Evolutionary conservation across 2,113 vertebrate species (phyloP).

Genomic region (Prietella phreatophila): DNA sequence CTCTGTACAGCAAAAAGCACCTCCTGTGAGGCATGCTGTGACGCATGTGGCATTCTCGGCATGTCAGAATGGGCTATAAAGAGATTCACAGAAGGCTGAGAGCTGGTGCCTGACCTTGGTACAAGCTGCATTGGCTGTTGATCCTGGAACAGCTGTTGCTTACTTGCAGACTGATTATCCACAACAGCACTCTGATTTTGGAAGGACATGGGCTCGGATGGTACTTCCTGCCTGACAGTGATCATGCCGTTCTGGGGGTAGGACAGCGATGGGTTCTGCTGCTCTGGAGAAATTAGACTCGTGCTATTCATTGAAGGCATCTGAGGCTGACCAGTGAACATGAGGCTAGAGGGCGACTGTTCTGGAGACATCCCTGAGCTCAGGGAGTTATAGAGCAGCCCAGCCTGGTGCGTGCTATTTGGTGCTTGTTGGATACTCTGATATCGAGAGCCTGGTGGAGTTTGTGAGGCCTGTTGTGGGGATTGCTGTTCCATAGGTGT

Average conservation of each 20-base stretch:
- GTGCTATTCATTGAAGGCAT: conserved; percentile 75
- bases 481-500: conserved; percentile 83
- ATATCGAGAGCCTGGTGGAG: conserved; percentile 80
- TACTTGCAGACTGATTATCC: conserved; percentile 77
- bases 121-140: conserved; percentile 92
- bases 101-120: conserved; percentile 73
- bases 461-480: conserved; percentile 77
- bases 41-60: conserved; percentile 71
- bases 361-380: conserved; percentile 71
- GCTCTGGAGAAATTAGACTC: conserved; percentile 74
- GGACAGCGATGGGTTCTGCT: conserved; percentile 82
- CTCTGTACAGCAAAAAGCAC: conserved; percentile 84
- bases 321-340: conserved; percentile 71
- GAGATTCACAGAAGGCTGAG: conserved; percentile 86
- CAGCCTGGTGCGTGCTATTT: conserved; percentile 74
- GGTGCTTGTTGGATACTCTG: conserved; percentile 70
- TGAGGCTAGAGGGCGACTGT: conserved; percentile 75
- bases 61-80: conserved; percentile 90
- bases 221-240: conserved; percentile 79
- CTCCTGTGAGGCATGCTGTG: conserved; percentile 75
- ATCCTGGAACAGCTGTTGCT: conserved; percentile 85
- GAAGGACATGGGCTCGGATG: conserved; percentile 87
- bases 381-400: conserved; percentile 82
- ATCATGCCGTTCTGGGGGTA: conserved; percentile 84
- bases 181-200: conserved; percentile 79